Evolutionary conservation across 2,797 vertebrate genomes (phyloP).

Genomic region (Syndactyla subalaris): DNA sequence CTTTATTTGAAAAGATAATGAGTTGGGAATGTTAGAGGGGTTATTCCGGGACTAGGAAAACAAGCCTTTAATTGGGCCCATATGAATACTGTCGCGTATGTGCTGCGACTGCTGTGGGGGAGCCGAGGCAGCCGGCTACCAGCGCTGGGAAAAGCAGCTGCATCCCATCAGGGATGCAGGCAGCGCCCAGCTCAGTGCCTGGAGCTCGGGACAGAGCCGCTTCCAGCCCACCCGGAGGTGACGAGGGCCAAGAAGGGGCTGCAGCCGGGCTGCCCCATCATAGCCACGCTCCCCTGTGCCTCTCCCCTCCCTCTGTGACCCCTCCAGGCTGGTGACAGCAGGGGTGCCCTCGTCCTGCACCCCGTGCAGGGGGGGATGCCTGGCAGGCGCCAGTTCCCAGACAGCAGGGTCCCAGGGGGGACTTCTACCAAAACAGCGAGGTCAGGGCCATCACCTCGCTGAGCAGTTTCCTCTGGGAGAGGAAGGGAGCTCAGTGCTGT

Average conservation of each 20-base stretch:
- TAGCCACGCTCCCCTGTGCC: accelerated
- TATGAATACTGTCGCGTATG: conserved; percentile 67
- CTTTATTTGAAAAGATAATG: conserved; percentile 57
- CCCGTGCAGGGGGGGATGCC: accelerated
- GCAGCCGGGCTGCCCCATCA: neutral
- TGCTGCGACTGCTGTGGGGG: conserved; percentile 11
- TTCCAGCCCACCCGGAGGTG: neutral
- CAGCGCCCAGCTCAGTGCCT: neutral
- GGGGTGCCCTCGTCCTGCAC: neutral
- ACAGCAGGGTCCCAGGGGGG: neutral
- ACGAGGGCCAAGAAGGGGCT: neutral
- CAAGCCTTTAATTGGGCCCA: conserved; percentile 78
- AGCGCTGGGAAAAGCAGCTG: conserved; percentile 36
- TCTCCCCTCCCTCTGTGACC: neutral
- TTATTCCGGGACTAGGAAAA: conserved; percentile 78
- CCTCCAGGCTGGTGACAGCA: accelerated
- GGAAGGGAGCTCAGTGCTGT: neutral
- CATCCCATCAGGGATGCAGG: neutral
- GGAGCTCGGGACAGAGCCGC: neutral
- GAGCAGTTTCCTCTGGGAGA: conserved; percentile 40
- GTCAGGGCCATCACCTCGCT: neutral
- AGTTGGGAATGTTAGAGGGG: conserved; percentile 48
- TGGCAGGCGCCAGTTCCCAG: conserved; percentile 11
- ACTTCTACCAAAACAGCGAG: neutral
- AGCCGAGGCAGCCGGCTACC: conserved; percentile 15